Evolutionary conservation across 2,797 vertebrate genomes (phyloP), one percentile per base, ranked within the genome.

Genomic region (Poecilia picta): DNA sequence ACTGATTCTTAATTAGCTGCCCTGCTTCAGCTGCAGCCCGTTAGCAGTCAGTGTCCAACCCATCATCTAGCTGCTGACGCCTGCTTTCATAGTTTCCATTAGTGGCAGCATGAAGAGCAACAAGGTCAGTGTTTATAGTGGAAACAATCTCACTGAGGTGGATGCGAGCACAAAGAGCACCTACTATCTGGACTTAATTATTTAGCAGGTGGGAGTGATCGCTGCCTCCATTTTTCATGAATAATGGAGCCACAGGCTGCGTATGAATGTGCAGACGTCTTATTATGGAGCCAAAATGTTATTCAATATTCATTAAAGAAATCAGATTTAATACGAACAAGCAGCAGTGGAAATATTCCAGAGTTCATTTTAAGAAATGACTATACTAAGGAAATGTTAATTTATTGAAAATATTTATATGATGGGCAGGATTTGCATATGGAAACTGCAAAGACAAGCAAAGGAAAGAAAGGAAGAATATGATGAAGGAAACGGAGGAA

Each of bases 121-220:
- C 47, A 43, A 23, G 46, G 36, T 74, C 59, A 8, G 15, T 31
- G 46, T 62, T 41, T 64, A 15, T 51, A 66, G 46, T 25, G 25
- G 23, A 66, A 66, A 64, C 73, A n/a, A 31, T 57, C 20, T 43
- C 39, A 47, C 6, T 45, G 33, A 45, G 18, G 39, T 23, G 23
- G 20, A 70, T 51, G n/a, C 20, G 57, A 25, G 46, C 74, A 75
- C 39, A 72, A 47, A 45, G 49, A 47, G n/a, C 51, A 76, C 23
- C 70, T 80, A 59, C 75, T 49, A 62, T 71, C 59, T 8, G 20
- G 18, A 59, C 88, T 94, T 51, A 93, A 94, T 93, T 82, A 94
- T 94, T 94, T 36, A 94, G 77, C 76, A 77, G 74, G 79, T 81
- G 83, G 76, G 83, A 81, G 87, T 46, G 80, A 82, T 64, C 62